Conservation (phyloP, 37 sponge, comb jelly and placozoan genomes). For the Tethya wilhelma region DNA sequence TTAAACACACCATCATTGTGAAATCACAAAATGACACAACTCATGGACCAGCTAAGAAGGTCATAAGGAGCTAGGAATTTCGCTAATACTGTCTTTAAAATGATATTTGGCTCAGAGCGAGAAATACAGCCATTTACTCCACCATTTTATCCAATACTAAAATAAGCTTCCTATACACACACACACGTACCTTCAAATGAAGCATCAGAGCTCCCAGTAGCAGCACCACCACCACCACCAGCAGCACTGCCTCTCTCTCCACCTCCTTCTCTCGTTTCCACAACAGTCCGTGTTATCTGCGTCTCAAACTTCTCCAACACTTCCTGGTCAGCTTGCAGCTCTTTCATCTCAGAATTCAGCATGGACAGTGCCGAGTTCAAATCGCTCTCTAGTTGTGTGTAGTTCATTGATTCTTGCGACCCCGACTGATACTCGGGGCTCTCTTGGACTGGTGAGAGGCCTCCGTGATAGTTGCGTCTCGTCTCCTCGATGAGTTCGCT, state of each 20-base stretch:
- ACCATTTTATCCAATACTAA: too few relatives aligned
- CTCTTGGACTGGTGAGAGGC: slow-evolving; percentile 40
- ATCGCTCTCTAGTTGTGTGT: slow-evolving; percentile 16
- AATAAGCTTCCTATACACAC: not conserved
- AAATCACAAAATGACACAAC: not conserved
- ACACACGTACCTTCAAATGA: slow-evolving; percentile 5
- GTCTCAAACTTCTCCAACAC: slow-evolving; percentile 22
- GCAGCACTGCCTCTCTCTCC: not conserved
- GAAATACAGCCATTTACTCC: too few relatives aligned
- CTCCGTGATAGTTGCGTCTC: not conserved
- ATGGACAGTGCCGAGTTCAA: slow-evolving; percentile 21
- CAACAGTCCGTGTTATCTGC: slow-evolving; percentile 21
- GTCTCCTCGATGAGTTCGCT: too few relatives aligned
- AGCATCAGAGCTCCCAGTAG: not conserved
- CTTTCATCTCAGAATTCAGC: slow-evolving; percentile 14
- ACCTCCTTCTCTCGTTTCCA: not conserved
- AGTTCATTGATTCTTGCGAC: not conserved
- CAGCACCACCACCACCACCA: not conserved
- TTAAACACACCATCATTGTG: not conserved
- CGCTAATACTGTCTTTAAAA: too few relatives aligned
- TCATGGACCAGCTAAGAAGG: too few relatives aligned
- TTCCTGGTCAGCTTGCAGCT: slow-evolving; percentile 9
- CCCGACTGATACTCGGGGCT: slow-evolving; percentile 29
- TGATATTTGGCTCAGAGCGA: too few relatives aligned
- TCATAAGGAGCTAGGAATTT: too few relatives aligned